phyloP scores from a whole-genome alignment of 92 coral and sea anemone species.

The Umimayanthus kanabou region DNA sequence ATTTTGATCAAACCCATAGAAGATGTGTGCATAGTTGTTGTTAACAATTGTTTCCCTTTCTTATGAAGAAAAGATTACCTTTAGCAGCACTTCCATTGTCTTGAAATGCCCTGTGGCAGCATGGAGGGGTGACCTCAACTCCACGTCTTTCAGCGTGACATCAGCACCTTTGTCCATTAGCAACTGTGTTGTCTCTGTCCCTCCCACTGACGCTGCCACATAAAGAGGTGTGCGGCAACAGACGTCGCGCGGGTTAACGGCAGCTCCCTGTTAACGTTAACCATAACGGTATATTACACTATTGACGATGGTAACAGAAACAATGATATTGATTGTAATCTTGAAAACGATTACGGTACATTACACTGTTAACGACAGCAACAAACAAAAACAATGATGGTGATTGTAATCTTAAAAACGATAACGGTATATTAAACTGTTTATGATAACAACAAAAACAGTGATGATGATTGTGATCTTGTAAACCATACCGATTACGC shows the following conservation, averaged over 20 bases:
- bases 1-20: no score
- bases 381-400: background rate
- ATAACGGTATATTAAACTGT: background rate
- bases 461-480: background rate
- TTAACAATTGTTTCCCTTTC: no score
- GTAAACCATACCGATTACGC: background rate
- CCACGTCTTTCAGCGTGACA: constrained; percentile 73
- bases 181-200: constrained; percentile 74
- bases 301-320: no score
- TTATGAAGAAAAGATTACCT: constrained; percentile 43
- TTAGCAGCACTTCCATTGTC: constrained; percentile 72
- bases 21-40: no score
- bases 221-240: constrained; percentile 75
- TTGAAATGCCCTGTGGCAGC: constrained; percentile 73
- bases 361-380: background rate
- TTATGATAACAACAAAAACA: background rate
- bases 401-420: background rate
- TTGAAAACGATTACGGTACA: no score
- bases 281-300: no score
- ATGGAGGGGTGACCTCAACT: constrained; percentile 75
- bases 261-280: constrained; percentile 61
- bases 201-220: constrained; percentile 75
- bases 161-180: constrained; percentile 81
- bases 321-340: background rate
- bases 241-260: constrained; percentile 65